phyloP scores from a whole-genome alignment of 2,888 invertebrate species.

The Deroplatys truncata region DNA sequence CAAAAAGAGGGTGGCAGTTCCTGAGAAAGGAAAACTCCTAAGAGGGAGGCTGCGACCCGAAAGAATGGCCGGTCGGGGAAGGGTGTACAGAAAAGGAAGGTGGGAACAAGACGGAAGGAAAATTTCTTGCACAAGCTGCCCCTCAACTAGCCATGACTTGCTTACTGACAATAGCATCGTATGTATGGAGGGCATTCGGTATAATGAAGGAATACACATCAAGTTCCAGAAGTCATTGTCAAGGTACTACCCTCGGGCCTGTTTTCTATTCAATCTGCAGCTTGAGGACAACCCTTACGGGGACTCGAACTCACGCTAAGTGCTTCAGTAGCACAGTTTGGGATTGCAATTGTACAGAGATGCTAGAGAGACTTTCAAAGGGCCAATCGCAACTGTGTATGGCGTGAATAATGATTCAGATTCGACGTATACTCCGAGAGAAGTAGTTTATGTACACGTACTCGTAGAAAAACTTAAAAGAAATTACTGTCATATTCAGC shows the following conservation, averaged over 20 bases:
- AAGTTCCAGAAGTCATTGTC: too few relatives aligned
- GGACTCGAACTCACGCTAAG: background rate
- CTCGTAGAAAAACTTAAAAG: too few relatives aligned
- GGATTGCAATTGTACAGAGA: too few relatives aligned
- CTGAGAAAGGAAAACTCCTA: conserved; percentile 1
- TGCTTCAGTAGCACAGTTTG: too few relatives aligned
- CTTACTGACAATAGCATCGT: background rate
- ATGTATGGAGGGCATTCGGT: background rate
- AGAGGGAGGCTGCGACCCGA: background rate
- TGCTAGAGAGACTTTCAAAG: too few relatives aligned
- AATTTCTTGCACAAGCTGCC: background rate
- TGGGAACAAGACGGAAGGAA: background rate
- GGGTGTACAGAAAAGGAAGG: background rate
- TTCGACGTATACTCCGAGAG: too few relatives aligned
- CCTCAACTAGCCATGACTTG: background rate
- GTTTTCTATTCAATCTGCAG: background rate
- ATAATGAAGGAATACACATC: too few relatives aligned
- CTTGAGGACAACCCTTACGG: background rate
- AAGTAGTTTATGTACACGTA: too few relatives aligned
- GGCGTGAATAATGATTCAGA: too few relatives aligned
- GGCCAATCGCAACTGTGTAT: too few relatives aligned
- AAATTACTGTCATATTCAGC: too few relatives aligned
- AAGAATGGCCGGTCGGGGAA: background rate
- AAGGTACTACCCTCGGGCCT: background rate
- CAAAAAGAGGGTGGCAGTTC: background rate